phyloP scores from a whole-genome alignment of 2,797 vertebrate species.

The Myripristis murdjan region DNA sequence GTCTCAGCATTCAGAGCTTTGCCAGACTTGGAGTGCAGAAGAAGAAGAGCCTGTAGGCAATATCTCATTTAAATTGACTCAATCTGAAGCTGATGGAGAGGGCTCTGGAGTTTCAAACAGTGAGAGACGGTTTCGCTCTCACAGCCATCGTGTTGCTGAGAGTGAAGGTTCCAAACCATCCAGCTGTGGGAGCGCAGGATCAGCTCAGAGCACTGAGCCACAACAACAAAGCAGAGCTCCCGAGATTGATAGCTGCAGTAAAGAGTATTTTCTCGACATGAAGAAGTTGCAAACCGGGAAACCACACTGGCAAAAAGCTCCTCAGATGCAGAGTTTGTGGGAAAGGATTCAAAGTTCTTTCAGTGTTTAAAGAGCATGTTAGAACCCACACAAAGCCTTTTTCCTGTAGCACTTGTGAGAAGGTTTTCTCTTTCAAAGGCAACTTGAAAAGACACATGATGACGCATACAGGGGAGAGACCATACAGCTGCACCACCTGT shows the following conservation, averaged over 20 bases:
- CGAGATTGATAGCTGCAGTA: not conserved
- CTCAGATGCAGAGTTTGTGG: not conserved
- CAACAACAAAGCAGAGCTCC: not conserved
- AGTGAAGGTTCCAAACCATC: no score
- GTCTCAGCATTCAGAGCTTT: no score
- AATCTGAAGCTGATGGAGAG: no score
- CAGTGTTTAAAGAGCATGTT: slow-evolving; percentile 1
- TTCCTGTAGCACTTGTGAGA: no score
- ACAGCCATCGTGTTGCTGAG: not conserved
- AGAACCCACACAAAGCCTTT: slow-evolving; percentile 46
- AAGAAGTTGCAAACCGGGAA: slow-evolving; percentile 6
- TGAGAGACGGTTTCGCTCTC: no score
- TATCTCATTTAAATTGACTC: no score
- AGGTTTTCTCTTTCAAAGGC: slow-evolving; percentile 33
- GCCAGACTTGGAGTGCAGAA: no score
- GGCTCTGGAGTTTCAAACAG: no score
- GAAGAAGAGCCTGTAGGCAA: no score
- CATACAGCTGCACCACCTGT: no score
- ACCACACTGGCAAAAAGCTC: not conserved
- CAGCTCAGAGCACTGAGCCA: no score
- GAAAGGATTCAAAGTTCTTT: not conserved
- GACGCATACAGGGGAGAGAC: no score
- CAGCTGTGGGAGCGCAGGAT: not conserved
- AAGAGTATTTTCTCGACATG: slow-evolving; percentile 20
- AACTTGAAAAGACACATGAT: slow-evolving; percentile 54